Base-by-base conservation (phyloP, 2,797 vertebrate genomes). In the Pseudochirops cupreus region DNA sequence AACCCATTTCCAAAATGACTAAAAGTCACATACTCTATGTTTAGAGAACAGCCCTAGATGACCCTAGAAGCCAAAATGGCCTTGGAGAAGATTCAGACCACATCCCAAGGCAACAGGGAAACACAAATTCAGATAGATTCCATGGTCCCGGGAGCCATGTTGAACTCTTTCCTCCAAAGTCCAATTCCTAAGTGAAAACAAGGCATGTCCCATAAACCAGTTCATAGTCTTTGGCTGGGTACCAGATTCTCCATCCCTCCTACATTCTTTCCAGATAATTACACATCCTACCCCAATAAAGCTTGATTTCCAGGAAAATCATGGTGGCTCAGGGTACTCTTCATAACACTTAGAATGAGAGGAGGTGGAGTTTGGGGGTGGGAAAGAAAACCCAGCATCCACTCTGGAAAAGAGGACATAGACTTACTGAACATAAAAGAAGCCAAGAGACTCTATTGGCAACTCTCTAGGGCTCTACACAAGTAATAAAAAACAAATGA, bases 181-280 rank as follows among this genome's bases (percentile, higher is more conserved):
- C 74, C 39, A 87, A 87, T 50, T 87, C 74, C 28, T 53, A 57
- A 93, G 67, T 46, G 94, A 91, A 91, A 93, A 94, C 4, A 26
- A 92, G 46, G 5, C 13, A 26, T 53, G 29, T 28, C 0, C 50
- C 92, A 56, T 28, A 92, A 74, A 4, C 1, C 24, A 9, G 89
- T n/a, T 9, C 1, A 1, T 33, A 29, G 1, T 2, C 14, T 67
- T 74, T 3, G 9, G 33, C 0, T 58, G 21, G 39, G 39, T 50
- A 50, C 39, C 74, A 87, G 74, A 87, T 50, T 50, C 39, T 39
- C 28, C 52, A 29, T 1, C 24, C 14, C 29, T 89, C 13, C 3
- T 28, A 28, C 52, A 1, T 3, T 11, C 31, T 92, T 82, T 92
- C n/a, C 5, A 54, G 52, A n/a, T 91, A 93, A 74, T 24, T 29